phyloP scores from a whole-genome alignment of 2,888 invertebrate species.

The Linnaemya vulpina region DNA sequence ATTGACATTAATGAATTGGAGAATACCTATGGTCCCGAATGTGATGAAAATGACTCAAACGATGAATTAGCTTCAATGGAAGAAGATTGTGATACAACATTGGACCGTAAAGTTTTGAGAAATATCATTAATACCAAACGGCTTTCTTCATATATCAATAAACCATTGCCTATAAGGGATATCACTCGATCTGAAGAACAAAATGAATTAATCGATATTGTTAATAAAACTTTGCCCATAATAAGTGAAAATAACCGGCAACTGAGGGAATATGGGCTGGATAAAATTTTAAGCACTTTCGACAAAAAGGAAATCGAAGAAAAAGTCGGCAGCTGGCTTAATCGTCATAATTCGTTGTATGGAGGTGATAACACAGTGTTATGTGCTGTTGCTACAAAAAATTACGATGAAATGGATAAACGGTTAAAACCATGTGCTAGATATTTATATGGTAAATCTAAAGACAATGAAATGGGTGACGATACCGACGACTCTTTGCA shows the following conservation, averaged over 20 bases:
- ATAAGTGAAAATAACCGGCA: slow-evolving; percentile 78
- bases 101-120: slow-evolving; percentile 55
- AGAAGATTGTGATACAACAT: slow-evolving; percentile 51
- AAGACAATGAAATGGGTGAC: slow-evolving; percentile 3
- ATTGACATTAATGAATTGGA: slow-evolving; percentile 23
- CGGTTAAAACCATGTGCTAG: not conserved
- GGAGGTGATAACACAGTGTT: slow-evolving; percentile 11
- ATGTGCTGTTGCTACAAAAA: not conserved
- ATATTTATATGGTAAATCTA: not conserved
- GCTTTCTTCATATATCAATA: slow-evolving; percentile 11
- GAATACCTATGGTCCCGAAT: not conserved
- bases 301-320: slow-evolving; percentile 78
- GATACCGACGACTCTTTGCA: slow-evolving; percentile 76
- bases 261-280: slow-evolving; percentile 78
- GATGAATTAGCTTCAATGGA: slow-evolving; percentile 60
- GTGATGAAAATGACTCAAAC: slow-evolving; percentile 2
- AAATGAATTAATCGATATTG: slow-evolving; percentile 72
- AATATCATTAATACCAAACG: slow-evolving; percentile 51
- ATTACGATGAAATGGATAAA: not conserved
- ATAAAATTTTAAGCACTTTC: slow-evolving; percentile 78
- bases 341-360: slow-evolving; percentile 73
- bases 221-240: slow-evolving; percentile 78
- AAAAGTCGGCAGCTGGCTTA: slow-evolving; percentile 79
- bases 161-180: not conserved
- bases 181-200: not conserved